phyloP scores from a whole-genome alignment of 2,797 vertebrate genomes.

The Neoniphon sammara region DNA sequence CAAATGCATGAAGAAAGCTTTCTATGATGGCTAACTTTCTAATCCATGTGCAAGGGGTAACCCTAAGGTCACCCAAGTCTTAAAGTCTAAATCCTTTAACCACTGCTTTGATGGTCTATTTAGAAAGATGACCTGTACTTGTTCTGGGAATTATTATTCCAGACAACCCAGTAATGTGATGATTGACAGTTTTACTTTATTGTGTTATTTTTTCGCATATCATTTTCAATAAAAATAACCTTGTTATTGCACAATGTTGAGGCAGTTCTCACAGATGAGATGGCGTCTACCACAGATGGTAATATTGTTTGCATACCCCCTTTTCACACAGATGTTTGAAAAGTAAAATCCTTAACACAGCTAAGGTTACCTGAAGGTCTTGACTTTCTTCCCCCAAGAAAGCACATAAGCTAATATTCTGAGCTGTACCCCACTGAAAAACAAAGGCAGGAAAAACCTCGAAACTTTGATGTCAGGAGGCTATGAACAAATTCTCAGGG shows the following conservation, averaged over 20 bases:
- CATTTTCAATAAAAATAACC: slow-evolving; percentile 38
- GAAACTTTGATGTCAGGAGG: slow-evolving; percentile 45
- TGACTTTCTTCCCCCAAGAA: slow-evolving; percentile 44
- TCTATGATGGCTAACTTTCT: no score
- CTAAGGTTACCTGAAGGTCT: slow-evolving; percentile 46
- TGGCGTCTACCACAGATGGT: slow-evolving; percentile 35
- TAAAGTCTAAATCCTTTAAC: background rate
- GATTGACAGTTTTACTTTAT: slow-evolving; percentile 28
- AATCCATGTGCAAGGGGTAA: background rate
- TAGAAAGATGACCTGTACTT: background rate
- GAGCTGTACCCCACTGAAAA: slow-evolving; percentile 31
- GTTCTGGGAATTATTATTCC: slow-evolving; percentile 14
- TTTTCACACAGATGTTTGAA: slow-evolving; percentile 38
- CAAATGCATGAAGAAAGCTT: background rate
- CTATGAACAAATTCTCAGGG: slow-evolving; percentile 29
- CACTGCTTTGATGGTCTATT: background rate
- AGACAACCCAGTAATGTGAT: slow-evolving; percentile 10
- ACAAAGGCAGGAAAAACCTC: slow-evolving; percentile 53
- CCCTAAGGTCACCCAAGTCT: background rate
- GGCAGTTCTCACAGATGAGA: slow-evolving; percentile 41
- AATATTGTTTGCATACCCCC: slow-evolving; percentile 30
- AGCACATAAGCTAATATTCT: slow-evolving; percentile 43
- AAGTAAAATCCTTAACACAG: slow-evolving; percentile 44
- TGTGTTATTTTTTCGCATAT: slow-evolving; percentile 24
- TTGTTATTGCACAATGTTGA: slow-evolving; percentile 20